Evolutionary conservation across 2,888 invertebrate species (phyloP), one percentile per base, ranked within the genome.

Genomic region (Scaptomyza flava): DNA sequence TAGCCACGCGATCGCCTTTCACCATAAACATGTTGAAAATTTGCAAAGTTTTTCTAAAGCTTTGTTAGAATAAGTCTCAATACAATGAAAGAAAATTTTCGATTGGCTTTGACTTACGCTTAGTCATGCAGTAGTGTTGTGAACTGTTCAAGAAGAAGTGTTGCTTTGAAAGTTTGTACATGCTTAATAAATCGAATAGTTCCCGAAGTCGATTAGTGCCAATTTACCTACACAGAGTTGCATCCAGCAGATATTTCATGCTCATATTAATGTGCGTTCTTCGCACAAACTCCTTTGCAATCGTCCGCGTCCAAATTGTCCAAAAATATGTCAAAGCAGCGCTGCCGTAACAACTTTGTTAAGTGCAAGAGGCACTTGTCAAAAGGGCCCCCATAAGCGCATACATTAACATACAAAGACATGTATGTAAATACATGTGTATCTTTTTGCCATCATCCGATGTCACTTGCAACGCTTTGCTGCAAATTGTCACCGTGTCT

Each of bases 401-500:
- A 20, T 36, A 11, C 17, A 23, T 23, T 23, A 2, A 17, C 6
- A 34, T 3, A 6, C 5, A 12, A 2, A 20, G 4, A 17, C 23
- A 23, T 9, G 12, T n/a, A 4, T 4, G 6, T 11, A 2, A 27
- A 41, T 14, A 33, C 27, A 43, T 33, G 20, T 20, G 47, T 47
- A 41, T 64, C 57, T 57, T 14, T 51, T 12, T 51, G 8, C 41
- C 56, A 67, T 63, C 63, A 67, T 51, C 33, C 56, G 42, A 66
- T 63, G 66, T 61, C 64, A 57, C 57, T 58, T 69, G 77, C 76
- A 67, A 58, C 68, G 68, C 67, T 43, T 45, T 72, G 66, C 69
- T 75, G 79, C 75, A 72, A 79, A 76, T 79, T 78, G 78, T 78
- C 77, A 74, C 62, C 76, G 71, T 56, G 65, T 58, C 78, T 69